phyloP scores from a whole-genome alignment of 2,888 invertebrate genomes.

The Polydrusus tereticollis region DNA sequence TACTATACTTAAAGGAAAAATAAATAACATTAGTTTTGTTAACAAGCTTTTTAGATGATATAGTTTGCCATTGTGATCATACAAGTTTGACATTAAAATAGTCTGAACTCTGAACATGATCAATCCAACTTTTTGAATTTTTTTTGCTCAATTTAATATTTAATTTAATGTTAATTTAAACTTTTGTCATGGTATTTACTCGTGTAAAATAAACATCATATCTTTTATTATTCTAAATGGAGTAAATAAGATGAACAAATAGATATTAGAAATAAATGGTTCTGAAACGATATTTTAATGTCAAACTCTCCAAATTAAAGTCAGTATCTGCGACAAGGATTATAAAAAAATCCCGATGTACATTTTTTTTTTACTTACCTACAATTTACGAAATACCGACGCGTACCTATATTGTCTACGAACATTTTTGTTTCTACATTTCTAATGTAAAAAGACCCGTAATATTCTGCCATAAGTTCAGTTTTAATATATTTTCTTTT shows the following conservation, averaged over 20 bases:
- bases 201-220: too few relatives aligned
- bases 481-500: constrained; percentile 47
- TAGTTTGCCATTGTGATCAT: constrained; percentile 14
- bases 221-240: too few relatives aligned
- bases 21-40: constrained; percentile 44
- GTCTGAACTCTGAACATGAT: not conserved
- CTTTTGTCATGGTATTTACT: too few relatives aligned
- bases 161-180: too few relatives aligned
- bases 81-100: constrained; percentile 17
- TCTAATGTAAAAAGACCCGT: constrained; percentile 58
- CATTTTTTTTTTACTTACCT: constrained; percentile 36
- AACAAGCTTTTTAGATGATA: constrained; percentile 43
- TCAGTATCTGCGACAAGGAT: constrained; percentile 42
- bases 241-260: too few relatives aligned
- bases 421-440: constrained; percentile 43
- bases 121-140: too few relatives aligned
- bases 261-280: too few relatives aligned
- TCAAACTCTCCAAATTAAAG: constrained; percentile 14
- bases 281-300: constrained; percentile 10
- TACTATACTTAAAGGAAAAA: constrained; percentile 34
- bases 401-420: constrained; percentile 56
- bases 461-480: constrained; percentile 60
- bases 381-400: constrained; percentile 36
- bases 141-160: not conserved
- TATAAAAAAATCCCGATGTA: constrained; percentile 34